A percentile compares a stretch with the other conserved stretches of the same genome.
Evolutionary conservation across 2,888 invertebrate species (phyloP).

Genomic region (Gnatocerus cornutus): DNA sequence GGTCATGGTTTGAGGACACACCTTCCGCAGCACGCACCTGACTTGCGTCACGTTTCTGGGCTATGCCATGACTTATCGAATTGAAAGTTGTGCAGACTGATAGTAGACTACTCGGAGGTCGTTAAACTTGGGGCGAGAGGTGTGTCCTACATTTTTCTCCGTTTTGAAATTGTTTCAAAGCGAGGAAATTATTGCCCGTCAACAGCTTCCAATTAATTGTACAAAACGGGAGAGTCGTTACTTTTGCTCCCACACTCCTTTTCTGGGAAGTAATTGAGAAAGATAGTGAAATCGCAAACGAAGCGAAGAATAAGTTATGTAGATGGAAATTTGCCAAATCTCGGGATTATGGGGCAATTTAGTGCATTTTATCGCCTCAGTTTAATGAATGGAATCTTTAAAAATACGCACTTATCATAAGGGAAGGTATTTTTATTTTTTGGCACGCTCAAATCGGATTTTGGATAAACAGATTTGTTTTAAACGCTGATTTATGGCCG

Average conservation of each 20-base stretch:
- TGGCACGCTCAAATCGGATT: background rate
- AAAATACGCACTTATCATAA: background rate
- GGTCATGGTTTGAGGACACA: slow-evolving; percentile 43
- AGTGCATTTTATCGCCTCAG: slow-evolving; percentile 29
- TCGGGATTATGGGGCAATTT: slow-evolving; percentile 12
- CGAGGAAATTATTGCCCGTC: slow-evolving; percentile 7
- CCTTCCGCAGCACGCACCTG: slow-evolving; percentile 42
- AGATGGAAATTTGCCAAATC: slow-evolving; percentile 20
- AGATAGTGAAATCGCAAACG: slow-evolving; percentile 19
- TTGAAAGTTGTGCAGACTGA: slow-evolving; percentile 30
- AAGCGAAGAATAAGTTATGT: background rate
- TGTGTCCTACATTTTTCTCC: slow-evolving; percentile 25
- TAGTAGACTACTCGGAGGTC: slow-evolving; percentile 31
- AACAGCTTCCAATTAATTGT: slow-evolving; percentile 6
- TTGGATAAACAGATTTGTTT: slow-evolving; percentile 2
- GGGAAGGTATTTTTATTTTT: background rate
- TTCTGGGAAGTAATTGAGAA: slow-evolving; percentile 9
- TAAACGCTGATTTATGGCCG: background rate
- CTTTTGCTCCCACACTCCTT: slow-evolving; percentile 1
- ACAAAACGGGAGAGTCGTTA: slow-evolving; percentile 16
- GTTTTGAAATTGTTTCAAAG: slow-evolving; percentile 11
- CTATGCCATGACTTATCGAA: slow-evolving; percentile 26
- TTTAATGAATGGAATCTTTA: slow-evolving; percentile 39
- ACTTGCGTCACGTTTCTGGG: slow-evolving; percentile 35
- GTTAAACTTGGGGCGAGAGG: slow-evolving; percentile 24